Percentiles rank a stretch among this genome's conserved stretches.
Conservation (phyloP, 2,888 invertebrate species). For the Bibio marci region DNA sequence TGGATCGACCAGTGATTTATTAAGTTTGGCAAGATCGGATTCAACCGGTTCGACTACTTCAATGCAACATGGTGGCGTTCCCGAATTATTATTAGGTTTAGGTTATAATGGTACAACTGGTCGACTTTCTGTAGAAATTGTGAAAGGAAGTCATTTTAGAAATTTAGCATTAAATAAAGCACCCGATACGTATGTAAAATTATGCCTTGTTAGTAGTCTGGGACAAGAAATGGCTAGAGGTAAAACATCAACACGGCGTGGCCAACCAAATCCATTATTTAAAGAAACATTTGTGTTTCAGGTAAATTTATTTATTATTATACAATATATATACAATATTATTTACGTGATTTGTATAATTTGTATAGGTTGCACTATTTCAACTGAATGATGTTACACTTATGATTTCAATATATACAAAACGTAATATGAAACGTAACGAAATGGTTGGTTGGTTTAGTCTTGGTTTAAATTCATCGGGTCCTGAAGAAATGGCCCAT, state of each 20-base stretch:
- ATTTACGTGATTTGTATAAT: background rate
- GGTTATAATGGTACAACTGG: slow-evolving; percentile 90
- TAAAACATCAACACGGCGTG: slow-evolving; percentile 80
- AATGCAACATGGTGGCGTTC: slow-evolving; percentile 75
- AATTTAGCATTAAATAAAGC: slow-evolving; percentile 62
- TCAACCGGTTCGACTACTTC: slow-evolving; percentile 90
- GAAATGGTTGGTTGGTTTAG: slow-evolving; percentile 98
- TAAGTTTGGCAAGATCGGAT: slow-evolving; percentile 77
- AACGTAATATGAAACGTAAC: slow-evolving; percentile 81
- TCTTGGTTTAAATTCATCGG: slow-evolving; percentile 78
- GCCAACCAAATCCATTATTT: slow-evolving; percentile 89
- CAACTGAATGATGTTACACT: slow-evolving; percentile 89
- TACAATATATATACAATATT: too few relatives aligned
- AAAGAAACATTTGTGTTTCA: slow-evolving; percentile 95
- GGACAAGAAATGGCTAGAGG: slow-evolving; percentile 86
- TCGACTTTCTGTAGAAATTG: slow-evolving; percentile 77
- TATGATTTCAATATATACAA: slow-evolving; percentile 86
- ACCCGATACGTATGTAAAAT: slow-evolving; percentile 86
- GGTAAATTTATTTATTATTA: slow-evolving; percentile 35
- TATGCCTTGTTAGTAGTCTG: slow-evolving; percentile 78
- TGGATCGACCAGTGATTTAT: slow-evolving; percentile 41
- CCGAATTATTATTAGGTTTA: slow-evolving; percentile 74
- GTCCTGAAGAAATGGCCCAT: slow-evolving; percentile 79
- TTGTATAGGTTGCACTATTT: slow-evolving; percentile 69
- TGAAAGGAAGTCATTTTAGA: slow-evolving; percentile 50